Percentiles rank a stretch among this genome's conserved stretches.
These are phyloP conservation scores for Thalassoma bifasciatum DNA, from an alignment of 2,113 vertebrate species.

Conservation along the genomic window DNA sequence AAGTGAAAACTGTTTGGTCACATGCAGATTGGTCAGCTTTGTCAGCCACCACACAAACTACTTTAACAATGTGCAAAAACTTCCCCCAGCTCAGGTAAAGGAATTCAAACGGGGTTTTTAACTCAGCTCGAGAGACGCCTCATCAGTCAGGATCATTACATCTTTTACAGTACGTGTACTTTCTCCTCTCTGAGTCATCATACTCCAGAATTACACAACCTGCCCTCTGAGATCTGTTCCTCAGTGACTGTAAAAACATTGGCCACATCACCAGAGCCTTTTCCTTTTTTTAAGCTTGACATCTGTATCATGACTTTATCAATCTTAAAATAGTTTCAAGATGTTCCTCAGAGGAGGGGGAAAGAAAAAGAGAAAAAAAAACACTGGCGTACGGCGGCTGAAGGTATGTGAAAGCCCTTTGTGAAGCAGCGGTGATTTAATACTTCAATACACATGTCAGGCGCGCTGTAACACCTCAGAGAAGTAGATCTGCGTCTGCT, in stretches of 20 bases:
- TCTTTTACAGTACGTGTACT: not conserved
- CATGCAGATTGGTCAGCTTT: too few species aligned
- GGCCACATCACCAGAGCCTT: constrained; percentile 42
- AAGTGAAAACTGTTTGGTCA: too few species aligned
- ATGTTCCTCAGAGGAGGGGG: constrained; percentile 53
- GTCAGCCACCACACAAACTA: too few species aligned
- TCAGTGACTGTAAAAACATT: constrained; percentile 14
- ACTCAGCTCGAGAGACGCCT: not conserved
- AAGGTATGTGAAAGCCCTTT: constrained; percentile 50
- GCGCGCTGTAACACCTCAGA: constrained; percentile 57
- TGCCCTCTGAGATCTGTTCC: constrained; percentile 19
- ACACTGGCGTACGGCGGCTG: constrained; percentile 16
- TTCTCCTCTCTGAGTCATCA: not conserved
- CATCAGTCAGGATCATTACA: not conserved
- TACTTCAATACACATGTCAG: constrained; percentile 55
- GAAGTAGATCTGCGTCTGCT: constrained; percentile 37
- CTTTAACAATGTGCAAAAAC: too few species aligned
- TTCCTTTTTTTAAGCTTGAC: constrained; percentile 47
- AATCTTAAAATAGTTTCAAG: constrained; percentile 70
- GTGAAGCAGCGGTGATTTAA: constrained; percentile 60
- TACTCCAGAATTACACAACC: not conserved
- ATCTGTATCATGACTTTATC: constrained; percentile 70
- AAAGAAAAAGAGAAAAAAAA: not conserved
- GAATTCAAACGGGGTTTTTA: not conserved
- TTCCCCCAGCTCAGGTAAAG: not conserved